phyloP scores from a whole-genome alignment of 2,797 vertebrate species.

The Pantherophis alleghaniensis region DNA sequence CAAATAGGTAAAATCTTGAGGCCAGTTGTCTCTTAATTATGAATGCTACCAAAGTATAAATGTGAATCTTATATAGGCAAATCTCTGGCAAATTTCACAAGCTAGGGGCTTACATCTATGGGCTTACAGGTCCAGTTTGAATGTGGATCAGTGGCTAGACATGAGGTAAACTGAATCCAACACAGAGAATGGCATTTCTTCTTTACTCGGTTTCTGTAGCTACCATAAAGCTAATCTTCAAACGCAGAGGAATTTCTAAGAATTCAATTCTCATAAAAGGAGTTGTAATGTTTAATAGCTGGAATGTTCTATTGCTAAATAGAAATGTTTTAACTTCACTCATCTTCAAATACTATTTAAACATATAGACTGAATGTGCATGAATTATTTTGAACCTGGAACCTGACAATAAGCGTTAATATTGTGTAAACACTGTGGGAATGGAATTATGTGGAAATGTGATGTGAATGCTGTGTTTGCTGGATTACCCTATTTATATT shows the following conservation, averaged over 20 bases:
- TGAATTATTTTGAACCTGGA: neutral
- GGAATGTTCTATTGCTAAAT: slow-evolving; percentile 49
- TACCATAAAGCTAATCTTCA: neutral
- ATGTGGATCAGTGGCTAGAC: neutral
- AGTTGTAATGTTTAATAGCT: slow-evolving; percentile 30
- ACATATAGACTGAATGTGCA: neutral
- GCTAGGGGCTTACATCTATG: neutral
- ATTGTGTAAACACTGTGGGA: neutral
- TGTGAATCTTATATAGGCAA: neutral
- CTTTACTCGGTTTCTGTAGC: neutral
- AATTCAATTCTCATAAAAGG: neutral
- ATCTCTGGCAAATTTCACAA: neutral
- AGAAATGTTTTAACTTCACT: neutral
- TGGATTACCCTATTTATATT: slow-evolving; percentile 34
- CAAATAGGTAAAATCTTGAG: neutral
- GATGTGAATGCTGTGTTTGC: slow-evolving; percentile 42
- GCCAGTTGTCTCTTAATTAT: neutral
- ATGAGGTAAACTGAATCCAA: neutral
- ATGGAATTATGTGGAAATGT: slow-evolving; percentile 53
- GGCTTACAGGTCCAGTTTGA: neutral
- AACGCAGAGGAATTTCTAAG: slow-evolving; percentile 10
- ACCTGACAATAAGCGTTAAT: slow-evolving; percentile 32
- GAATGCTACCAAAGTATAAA: neutral
- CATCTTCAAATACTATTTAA: slow-evolving; percentile 23
- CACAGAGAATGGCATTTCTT: neutral